Evolutionary conservation across 1,140 invertebrate genomes (phyloP).

Genomic region (Hypothenemus hampei): DNA sequence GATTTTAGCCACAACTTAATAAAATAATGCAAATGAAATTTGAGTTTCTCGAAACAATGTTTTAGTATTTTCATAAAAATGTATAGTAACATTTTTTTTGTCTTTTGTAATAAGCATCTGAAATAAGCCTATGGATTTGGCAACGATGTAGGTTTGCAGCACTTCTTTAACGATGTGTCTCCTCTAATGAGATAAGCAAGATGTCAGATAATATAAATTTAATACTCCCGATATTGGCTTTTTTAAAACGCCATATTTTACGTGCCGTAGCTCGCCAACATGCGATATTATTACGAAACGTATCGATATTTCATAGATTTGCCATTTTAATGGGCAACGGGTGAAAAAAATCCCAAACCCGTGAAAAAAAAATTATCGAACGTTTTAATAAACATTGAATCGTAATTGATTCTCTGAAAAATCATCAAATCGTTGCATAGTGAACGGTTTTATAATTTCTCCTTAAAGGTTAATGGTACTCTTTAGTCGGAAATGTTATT

Average conservation of each 20-base stretch:
- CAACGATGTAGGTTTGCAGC: conserved; percentile 20
- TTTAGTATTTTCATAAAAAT: not conserved
- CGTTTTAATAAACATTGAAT: no score
- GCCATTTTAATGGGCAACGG: not conserved
- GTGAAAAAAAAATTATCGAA: no score
- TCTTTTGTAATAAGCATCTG: not conserved
- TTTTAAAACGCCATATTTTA: conserved; percentile 23
- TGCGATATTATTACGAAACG: conserved; percentile 17
- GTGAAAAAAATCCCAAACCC: not conserved
- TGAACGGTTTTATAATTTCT: not conserved
- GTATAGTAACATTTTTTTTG: not conserved
- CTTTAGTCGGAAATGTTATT: not conserved
- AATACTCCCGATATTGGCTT: conserved; percentile 38
- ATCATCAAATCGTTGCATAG: no score
- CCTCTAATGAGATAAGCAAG: conserved; percentile 44
- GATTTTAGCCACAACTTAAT: no score
- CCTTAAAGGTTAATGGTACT: not conserved
- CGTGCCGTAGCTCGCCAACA: conserved; percentile 1
- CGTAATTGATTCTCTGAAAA: no score
- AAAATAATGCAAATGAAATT: no score
- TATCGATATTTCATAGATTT: conserved; percentile 4
- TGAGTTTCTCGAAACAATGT: no score
- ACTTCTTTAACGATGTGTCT: conserved; percentile 43
- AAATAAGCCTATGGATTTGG: no score
- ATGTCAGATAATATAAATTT: conserved; percentile 44